Base-by-base conservation (phyloP, 2,888 invertebrate species). In the Hydrotaea diabolus region DNA sequence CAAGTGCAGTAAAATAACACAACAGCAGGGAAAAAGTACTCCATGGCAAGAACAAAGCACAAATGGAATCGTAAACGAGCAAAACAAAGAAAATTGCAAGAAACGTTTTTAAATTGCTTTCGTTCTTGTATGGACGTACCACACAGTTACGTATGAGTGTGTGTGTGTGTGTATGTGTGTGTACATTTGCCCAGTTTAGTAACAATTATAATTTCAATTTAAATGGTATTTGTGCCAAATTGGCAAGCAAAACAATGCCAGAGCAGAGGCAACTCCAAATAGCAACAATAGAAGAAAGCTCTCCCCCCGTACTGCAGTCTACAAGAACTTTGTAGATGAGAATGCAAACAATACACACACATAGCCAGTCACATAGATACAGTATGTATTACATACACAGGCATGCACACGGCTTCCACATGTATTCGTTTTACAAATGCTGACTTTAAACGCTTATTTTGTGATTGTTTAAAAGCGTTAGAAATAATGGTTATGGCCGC, bases 191-290 rank as follows among this genome's bases (percentile, higher is more conserved):
- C 64, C 79, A 46, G 57, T 73, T 57, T 1, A 57, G 66, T 71
- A 77, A 77, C 80, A 77, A 77, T 80, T 83, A 77, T 75, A 77
- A 80, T 80, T 83, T 83, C 77, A 80, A 80, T 83, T 80, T 71
- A 71, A 83, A 80, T 80, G 55, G 17, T 46, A 72, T 77, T 80
- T 80, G 77, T 83, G 74, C 80, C 83, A 80, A 83, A 77, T 80
- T 83, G 80, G 80, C 83, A 80, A 72, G 21, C 23, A 57, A 53
- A 77, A 71, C 77, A 80, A 77, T 43, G 66, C 53, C 77, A 43
- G 49, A 13, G 31, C 17, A 43, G 53, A 53, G 23, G 53, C 3
- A 64, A 43, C 53, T 19, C 36, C 17, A n/a, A 43, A 57, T 21
- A 69, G 39, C 66, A 71, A 76, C 31, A n/a, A 19, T 9, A 15